Evolutionary conservation across 64 coral and sea anemone species (phyloP).

Genomic region (Actinia tenebrosa): DNA sequence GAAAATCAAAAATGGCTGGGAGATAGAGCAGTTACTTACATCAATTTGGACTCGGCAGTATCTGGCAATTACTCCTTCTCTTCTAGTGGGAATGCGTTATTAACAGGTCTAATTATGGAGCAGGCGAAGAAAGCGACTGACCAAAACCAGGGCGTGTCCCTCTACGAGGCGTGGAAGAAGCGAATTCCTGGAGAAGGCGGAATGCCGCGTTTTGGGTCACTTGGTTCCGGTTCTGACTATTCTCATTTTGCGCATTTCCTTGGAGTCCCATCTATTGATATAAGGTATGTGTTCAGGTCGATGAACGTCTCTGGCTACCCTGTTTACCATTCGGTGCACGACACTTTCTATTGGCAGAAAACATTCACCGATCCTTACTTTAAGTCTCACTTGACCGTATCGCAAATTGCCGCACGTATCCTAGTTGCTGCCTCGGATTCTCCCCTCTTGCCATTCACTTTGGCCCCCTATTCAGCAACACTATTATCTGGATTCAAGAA

Average conservation of each 20-base stretch:
- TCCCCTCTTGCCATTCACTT: slow-evolving; percentile 64
- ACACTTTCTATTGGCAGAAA: slow-evolving; percentile 86
- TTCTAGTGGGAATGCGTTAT: slow-evolving; percentile 48
- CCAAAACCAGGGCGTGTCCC: slow-evolving; percentile 26
- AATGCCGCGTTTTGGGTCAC: slow-evolving; percentile 38
- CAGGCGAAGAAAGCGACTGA: slow-evolving; percentile 41
- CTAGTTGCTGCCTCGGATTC: slow-evolving; percentile 51
- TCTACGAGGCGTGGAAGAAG: slow-evolving; percentile 65
- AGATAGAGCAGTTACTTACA: slow-evolving; percentile 49
- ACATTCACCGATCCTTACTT: slow-evolving; percentile 85
- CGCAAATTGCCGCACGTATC: slow-evolving; percentile 49
- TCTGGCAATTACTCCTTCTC: slow-evolving; percentile 66
- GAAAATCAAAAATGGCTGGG: slow-evolving; percentile 65
- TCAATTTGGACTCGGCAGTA: slow-evolving; percentile 59
- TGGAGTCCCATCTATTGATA: slow-evolving; percentile 69
- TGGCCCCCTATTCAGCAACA: slow-evolving; percentile 34
- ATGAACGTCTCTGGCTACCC: slow-evolving; percentile 44
- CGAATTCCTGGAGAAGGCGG: slow-evolving; percentile 5
- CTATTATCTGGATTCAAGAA: slow-evolving; percentile 26
- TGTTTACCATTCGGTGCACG: slow-evolving; percentile 89
- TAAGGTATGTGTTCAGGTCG: slow-evolving; percentile 49
- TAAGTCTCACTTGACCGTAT: slow-evolving; percentile 58
- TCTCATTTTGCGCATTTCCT: slow-evolving; percentile 69
- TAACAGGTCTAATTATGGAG: slow-evolving; percentile 39
- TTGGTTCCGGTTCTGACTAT: slow-evolving; percentile 76